Conservation (phyloP, 2,797 vertebrate species). For the Macrochelys suwanniensis region DNA sequence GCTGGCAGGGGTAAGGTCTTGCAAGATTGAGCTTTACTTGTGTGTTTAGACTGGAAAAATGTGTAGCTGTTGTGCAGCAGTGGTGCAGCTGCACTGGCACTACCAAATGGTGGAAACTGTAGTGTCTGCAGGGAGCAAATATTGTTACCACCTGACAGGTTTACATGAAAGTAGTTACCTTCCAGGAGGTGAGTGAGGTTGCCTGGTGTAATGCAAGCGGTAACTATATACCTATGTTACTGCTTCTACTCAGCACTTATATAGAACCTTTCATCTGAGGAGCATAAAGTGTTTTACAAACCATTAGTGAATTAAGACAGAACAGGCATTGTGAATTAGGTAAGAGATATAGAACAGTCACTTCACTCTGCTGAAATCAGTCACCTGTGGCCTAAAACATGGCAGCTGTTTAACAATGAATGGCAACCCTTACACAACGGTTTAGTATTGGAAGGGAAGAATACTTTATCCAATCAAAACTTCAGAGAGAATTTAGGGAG, state of each 20-base stretch:
- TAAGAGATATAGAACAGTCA: constrained; percentile 34
- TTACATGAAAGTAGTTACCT: background rate
- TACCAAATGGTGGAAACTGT: constrained; percentile 31
- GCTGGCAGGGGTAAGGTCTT: constrained; percentile 45
- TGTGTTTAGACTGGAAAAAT: background rate
- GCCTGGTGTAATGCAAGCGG: background rate
- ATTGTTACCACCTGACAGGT: background rate
- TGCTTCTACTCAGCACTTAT: background rate
- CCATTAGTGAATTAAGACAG: constrained; percentile 66
- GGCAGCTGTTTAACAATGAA: background rate
- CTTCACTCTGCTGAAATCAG: constrained; percentile 40
- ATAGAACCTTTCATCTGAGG: constrained; percentile 29
- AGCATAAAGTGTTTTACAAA: constrained; percentile 64
- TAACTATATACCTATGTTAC: background rate
- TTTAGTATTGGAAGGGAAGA: background rate
- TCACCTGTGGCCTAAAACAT: background rate
- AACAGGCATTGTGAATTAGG: constrained; percentile 4
- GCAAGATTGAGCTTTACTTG: constrained; percentile 31
- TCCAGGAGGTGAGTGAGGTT: background rate
- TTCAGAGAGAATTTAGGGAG: constrained; percentile 32
- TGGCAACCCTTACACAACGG: background rate
- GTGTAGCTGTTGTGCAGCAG: no score
- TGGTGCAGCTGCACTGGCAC: background rate
- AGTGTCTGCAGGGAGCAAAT: background rate
- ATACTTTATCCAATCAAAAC: background rate